Base-by-base conservation (phyloP, 1,140 invertebrate species). In the Eumeta japonica region DNA sequence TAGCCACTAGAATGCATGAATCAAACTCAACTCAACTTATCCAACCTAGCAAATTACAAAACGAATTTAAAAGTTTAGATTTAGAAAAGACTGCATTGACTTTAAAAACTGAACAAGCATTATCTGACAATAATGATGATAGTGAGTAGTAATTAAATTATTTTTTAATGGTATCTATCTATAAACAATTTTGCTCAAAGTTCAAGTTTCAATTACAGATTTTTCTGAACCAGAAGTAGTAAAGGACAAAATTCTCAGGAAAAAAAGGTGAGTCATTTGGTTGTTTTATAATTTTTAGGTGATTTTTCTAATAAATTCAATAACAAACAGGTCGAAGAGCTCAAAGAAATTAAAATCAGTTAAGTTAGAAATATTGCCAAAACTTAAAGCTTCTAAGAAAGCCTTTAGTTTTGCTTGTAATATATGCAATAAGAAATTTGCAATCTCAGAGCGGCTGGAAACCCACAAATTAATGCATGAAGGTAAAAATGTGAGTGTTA, bases 401-500 rank as follows among this genome's bases (percentile, higher is more conserved):
- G 45, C 50, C 14, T 54, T 49, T 16, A 39, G 44, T 20, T 56
- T 50, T 19, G 47, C 48, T 37, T 71, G 66, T 59, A 46, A 55
- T 19, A 14, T 62, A 16, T 71, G 66, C 33, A 57, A 54, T 29
- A 67, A 60, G 40, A 57, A 51, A 28, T 71, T 70, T 42, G 42
- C 38, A 28, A 52, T 45, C 36, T 34, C 35, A 17, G 52, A 62
- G 36, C 46, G 50, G 37, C 54, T 58, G 41, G 55, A 66, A 43
- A 46, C 53, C 15, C 65, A 68, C 31, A 58, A 57, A 41, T 48
- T 57, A 11, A 45, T 42, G 39, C 68, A 70, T 52, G 46, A 51
- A 32, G 58, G 58, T 11, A 54, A 51, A 33, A 42, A 45, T 19
- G 52, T 57, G 40, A 45, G 20, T 39, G 24, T 39, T 14, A 2